Percentiles rank a stretch among this genome's conserved stretches.
phyloP scores from a whole-genome alignment of 2,797 vertebrate species.

The Orientallactaga sibirica region DNA sequence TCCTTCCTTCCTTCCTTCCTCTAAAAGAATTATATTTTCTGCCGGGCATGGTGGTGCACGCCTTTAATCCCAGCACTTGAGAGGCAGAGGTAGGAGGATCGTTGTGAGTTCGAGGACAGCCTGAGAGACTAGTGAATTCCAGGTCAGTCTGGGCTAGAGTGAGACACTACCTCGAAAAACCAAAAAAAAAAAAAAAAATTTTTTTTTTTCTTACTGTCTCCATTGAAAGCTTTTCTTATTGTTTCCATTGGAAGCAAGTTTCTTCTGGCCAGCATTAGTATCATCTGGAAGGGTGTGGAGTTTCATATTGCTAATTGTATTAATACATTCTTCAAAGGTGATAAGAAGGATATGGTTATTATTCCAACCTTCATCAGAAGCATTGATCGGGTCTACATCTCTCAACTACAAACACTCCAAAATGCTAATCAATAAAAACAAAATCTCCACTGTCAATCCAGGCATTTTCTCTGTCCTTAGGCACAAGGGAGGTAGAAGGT shows the following conservation, averaged over 20 bases:
- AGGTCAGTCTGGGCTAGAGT: too few relatives aligned
- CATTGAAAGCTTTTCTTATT: conserved; percentile 6
- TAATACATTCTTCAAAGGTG: conserved; percentile 23
- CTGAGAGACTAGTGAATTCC: too few relatives aligned
- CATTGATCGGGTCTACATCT: not conserved
- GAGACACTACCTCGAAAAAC: too few relatives aligned
- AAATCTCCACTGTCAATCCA: conserved; percentile 62
- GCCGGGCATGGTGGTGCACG: too few relatives aligned
- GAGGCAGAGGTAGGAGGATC: too few relatives aligned
- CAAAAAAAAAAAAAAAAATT: too few relatives aligned
- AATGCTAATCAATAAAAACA: conserved; percentile 65
- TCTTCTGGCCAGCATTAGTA: conserved; percentile 19
- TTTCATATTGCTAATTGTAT: not conserved
- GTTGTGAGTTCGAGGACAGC: too few relatives aligned
- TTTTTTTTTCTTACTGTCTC: not conserved
- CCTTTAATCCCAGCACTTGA: too few relatives aligned
- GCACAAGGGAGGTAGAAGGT: conserved; percentile 60
- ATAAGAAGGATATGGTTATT: not conserved
- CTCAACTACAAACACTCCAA: conserved; percentile 20
- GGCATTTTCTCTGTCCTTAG: conserved; percentile 66
- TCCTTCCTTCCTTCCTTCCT: too few relatives aligned
- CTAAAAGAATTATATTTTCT: not conserved
- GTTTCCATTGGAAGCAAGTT: conserved; percentile 19
- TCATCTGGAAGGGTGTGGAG: not conserved
- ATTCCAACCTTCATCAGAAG: not conserved